Conservation (phyloP, 1,140 invertebrate species). For the Caenorhabditis remanei region DNA sequence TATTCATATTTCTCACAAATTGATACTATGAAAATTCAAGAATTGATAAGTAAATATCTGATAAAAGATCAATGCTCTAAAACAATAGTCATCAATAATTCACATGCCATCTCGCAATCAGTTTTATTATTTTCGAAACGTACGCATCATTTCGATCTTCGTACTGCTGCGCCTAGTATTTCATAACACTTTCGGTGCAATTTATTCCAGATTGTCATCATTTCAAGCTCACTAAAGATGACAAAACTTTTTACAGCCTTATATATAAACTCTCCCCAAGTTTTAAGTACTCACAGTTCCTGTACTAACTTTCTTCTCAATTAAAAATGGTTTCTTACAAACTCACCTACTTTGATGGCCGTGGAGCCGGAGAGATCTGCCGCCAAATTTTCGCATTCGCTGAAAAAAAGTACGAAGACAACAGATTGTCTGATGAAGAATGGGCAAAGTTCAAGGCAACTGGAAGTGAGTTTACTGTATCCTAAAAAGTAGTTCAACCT, state of each 20-base stretch:
- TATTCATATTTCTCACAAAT: too few relatives aligned
- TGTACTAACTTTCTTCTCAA: too few relatives aligned
- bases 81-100: too few relatives aligned
- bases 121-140: too few relatives aligned
- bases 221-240: slow-evolving; percentile 11
- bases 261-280: not conserved
- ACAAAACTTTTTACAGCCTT: not conserved
- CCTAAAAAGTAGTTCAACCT: not conserved
- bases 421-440: slow-evolving; percentile 38
- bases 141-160: too few relatives aligned
- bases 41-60: too few relatives aligned
- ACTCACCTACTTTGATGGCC: slow-evolving; percentile 61
- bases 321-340: slow-evolving; percentile 62
- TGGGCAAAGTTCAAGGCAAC: slow-evolving; percentile 46
- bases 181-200: too few relatives aligned
- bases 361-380: slow-evolving; percentile 55
- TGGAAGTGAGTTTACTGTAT: not conserved
- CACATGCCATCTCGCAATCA: too few relatives aligned
- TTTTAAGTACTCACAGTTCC: not conserved
- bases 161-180: too few relatives aligned
- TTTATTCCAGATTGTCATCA: slow-evolving; percentile 15
- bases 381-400: slow-evolving; percentile 55
- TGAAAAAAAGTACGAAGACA: slow-evolving; percentile 56
- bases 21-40: too few relatives aligned
- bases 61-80: too few relatives aligned